Percentiles rank a stretch among this genome's conserved stretches.
phyloP scores from a whole-genome alignment of 92 coral and sea anemone genomes.

The Desmophyllum pertusum region DNA sequence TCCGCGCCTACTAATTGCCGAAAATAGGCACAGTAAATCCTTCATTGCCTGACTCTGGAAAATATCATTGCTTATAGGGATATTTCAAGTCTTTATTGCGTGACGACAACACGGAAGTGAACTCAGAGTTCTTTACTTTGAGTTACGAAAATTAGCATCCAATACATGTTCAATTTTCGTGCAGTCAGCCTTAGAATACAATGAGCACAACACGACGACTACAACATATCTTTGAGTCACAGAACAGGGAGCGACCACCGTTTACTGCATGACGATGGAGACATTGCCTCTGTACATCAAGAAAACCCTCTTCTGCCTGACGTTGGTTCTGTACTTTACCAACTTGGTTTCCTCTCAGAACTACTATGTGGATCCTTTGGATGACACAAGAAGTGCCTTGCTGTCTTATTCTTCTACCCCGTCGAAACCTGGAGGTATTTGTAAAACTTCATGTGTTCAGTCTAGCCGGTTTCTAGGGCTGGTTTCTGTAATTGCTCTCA shows the following conservation, averaged over 20 bases:
- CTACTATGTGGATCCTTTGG: slow-evolving; percentile 12
- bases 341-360: slow-evolving; percentile 5
- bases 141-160: too few relatives aligned
- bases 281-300: not conserved
- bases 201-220: not conserved
- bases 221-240: not conserved
- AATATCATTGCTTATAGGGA: not conserved
- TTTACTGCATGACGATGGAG: not conserved
- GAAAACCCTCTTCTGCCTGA: not conserved
- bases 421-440: slow-evolving; percentile 1
- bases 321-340: not conserved
- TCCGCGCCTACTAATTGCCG: too few relatives aligned
- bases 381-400: slow-evolving; percentile 15
- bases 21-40: too few relatives aligned
- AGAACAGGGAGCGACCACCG: not conserved
- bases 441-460: too few relatives aligned
- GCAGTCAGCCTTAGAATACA: not conserved
- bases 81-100: not conserved
- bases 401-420: slow-evolving; percentile 2
- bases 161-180: not conserved
- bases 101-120: not conserved
- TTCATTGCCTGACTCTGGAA: too few relatives aligned
- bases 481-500: too few relatives aligned
- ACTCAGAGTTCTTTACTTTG: too few relatives aligned
- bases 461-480: too few relatives aligned